Conservation (phyloP, 2,797 vertebrate genomes). For the Tinamus major region DNA sequence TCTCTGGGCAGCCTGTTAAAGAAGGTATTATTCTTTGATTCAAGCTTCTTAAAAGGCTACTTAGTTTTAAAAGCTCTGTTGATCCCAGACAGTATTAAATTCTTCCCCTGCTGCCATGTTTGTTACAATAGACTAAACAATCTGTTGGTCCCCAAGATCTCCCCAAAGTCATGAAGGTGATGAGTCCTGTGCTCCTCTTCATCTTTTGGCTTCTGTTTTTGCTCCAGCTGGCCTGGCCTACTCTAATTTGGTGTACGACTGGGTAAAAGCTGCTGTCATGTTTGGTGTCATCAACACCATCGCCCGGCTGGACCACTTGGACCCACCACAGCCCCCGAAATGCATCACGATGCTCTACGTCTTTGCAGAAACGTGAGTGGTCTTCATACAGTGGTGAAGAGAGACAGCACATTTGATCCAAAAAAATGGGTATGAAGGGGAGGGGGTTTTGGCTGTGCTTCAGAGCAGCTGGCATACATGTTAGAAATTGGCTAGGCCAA, state of each 20-base stretch:
- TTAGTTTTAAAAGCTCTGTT: not conserved
- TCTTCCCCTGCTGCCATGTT: not conserved
- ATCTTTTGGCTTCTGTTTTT: not conserved
- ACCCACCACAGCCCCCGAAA: conserved; percentile 93
- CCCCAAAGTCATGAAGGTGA: not conserved
- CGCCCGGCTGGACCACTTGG: conserved; percentile 91
- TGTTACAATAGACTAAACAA: not conserved
- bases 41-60: not conserved
- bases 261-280: conserved; percentile 96
- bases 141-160: not conserved
- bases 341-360: conserved; percentile 97
- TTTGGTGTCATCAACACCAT: conserved; percentile 94
- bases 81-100: not conserved
- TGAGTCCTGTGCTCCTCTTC: rapidly evolving
- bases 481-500: not conserved
- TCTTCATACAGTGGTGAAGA: rapidly evolving
- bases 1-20: too few relatives aligned
- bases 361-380: conserved; percentile 94
- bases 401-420: rapidly evolving
- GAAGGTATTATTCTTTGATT: not conserved
- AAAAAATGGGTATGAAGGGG: rapidly evolving
- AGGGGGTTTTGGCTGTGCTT: not conserved
- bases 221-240: conserved; percentile 91
- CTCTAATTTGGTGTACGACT: conserved; percentile 94
- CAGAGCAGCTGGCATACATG: not conserved